phyloP scores from a whole-genome alignment of 2,797 vertebrate species.

The Chrysocyon brachyurus region DNA sequence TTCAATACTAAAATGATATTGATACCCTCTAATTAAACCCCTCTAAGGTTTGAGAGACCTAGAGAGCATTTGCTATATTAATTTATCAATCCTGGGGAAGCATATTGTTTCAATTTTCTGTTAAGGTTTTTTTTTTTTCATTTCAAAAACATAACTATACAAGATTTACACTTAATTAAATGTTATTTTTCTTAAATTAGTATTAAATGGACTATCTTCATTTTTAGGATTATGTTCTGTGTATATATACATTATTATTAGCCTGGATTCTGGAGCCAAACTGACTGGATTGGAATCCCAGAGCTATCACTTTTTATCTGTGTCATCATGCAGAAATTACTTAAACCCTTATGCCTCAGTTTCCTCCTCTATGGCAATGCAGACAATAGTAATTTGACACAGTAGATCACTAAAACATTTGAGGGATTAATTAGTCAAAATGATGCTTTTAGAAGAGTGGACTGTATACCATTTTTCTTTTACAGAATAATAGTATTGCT shows the following conservation, averaged over 20 bases:
- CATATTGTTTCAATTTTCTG: slow-evolving; percentile 86
- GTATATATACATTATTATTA: neutral
- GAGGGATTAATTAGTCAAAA: neutral
- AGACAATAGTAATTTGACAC: neutral
- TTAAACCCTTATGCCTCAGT: neutral
- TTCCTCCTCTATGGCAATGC: neutral
- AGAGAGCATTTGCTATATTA: slow-evolving; percentile 62
- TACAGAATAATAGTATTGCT: slow-evolving; percentile 90
- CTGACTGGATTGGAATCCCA: neutral
- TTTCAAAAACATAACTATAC: slow-evolving; percentile 80
- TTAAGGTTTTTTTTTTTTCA: slow-evolving; percentile 78
- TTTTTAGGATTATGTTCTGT: slow-evolving; percentile 86
- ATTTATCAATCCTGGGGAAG: slow-evolving; percentile 76
- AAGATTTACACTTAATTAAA: slow-evolving; percentile 78
- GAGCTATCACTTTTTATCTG: neutral
- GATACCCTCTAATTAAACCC: slow-evolving; percentile 53
- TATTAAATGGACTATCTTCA: slow-evolving; percentile 87
- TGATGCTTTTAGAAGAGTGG: neutral
- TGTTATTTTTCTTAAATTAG: slow-evolving; percentile 84
- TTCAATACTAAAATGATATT: slow-evolving; percentile 45
- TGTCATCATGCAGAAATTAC: neutral
- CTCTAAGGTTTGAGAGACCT: slow-evolving; percentile 58
- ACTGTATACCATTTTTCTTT: slow-evolving; percentile 37
- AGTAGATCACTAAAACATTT: neutral
- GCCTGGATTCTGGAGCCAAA: slow-evolving; percentile 85